A percentile compares a stretch with the other conserved stretches of the same genome.
Conservation (phyloP, 2,113 vertebrate species). For the Athene noctua region DNA sequence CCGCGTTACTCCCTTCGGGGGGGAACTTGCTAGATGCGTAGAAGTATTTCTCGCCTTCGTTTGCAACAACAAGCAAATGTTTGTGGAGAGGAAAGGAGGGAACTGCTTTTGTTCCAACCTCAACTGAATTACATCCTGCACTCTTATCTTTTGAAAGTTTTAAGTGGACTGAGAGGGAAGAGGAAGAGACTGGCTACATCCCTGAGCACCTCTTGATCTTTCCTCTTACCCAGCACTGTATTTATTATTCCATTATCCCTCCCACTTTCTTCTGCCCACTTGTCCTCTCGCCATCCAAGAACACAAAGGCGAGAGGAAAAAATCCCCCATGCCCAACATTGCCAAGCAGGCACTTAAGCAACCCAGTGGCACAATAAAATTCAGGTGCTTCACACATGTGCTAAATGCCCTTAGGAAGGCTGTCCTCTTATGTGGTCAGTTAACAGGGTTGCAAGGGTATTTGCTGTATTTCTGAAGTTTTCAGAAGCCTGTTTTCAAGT, state of each 20-base stretch:
- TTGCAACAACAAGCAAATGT: background rate
- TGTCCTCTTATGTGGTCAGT: background rate
- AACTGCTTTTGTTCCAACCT: background rate
- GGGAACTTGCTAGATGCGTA: background rate
- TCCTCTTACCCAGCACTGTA: background rate
- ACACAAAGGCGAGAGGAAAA: background rate
- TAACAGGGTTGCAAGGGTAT: background rate
- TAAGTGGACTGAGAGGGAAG: background rate
- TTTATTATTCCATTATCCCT: background rate
- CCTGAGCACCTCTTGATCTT: background rate
- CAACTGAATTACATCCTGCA: background rate
- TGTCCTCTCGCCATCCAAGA: background rate
- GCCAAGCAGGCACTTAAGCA: background rate
- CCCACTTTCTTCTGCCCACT: background rate
- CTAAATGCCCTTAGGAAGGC: background rate
- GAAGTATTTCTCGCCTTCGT: background rate
- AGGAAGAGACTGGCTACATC: background rate
- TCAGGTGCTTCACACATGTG: background rate
- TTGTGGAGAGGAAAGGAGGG: background rate
- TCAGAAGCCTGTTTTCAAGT: background rate
- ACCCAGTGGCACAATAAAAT: background rate
- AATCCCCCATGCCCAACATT: background rate
- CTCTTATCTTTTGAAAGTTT: background rate
- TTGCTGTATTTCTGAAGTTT: background rate
- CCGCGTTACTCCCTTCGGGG: background rate